Evolutionary conservation across 2,888 invertebrate genomes (phyloP), one percentile per base, ranked within the genome.

Genomic region (Anodontia alba): DNA sequence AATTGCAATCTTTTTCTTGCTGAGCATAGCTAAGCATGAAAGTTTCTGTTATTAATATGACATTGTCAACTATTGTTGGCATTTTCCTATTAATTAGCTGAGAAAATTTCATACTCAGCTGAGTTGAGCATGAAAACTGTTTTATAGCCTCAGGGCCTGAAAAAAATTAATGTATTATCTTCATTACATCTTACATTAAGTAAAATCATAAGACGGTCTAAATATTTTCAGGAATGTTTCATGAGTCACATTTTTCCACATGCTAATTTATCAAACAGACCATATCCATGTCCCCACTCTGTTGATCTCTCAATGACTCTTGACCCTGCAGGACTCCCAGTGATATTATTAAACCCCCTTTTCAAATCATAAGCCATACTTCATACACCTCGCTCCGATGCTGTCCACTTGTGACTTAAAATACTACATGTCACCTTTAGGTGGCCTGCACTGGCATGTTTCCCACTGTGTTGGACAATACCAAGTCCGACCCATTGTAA

Each of bases 381-480:
- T 62, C 62, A 62, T 33, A 62, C 62, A 62, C 33, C 62, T 62
- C 62, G 33, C 29, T 33, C 33, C 62, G 17, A 8, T 33, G 31
- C 62, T 23, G 62, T 33, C 62, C 62, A 62, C 62, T 62, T 17
- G 33, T 17, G 62, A 42, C 70, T 46, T 31, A 51, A 38, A 54
- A 49, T 49, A 36, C 54, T 51, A 36, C 79, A 67, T 80, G 79
- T 80, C 79, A 75, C 38, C n/a, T 67, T 54, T 62, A n/a, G 10
- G 57, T 54, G 46, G 67, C 76, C 29, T 68, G 33, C 29, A 54
- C 36, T 76, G 76, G 69, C 80, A 76, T 43, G 73, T 23, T 42
- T 49, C 80, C 68, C 51, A 57, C 76, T 73, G 80, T 38, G 79
- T 23, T n/a, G 54, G 36, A 74, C 73, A 78, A 72, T 72, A 38